These are phyloP conservation scores for Labia minor DNA, from an alignment of 2,888 invertebrate genomes.

Conservation along the genomic window DNA sequence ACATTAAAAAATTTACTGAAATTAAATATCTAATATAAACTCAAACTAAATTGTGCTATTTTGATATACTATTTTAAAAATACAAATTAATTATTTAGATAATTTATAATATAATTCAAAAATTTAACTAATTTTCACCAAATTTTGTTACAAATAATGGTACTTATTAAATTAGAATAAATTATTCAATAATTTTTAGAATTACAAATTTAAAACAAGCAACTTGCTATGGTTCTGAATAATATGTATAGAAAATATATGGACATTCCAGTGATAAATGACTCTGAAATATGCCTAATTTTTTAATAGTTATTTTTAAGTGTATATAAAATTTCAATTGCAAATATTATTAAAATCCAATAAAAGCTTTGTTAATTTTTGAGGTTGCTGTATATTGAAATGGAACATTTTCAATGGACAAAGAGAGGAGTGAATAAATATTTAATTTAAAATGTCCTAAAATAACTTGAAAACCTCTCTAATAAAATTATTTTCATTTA, in stretches of 20 bases:
- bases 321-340: background rate
- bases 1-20: too few relatives aligned
- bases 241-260: background rate
- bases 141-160: too few relatives aligned
- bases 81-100: too few relatives aligned
- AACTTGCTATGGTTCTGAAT: slow-evolving; percentile 5
- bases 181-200: too few relatives aligned
- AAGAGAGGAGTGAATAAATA: background rate
- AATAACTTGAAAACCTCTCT: background rate
- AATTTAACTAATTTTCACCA: too few relatives aligned
- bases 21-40: too few relatives aligned
- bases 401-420: background rate
- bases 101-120: too few relatives aligned
- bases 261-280: background rate
- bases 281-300: background rate
- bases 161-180: too few relatives aligned
- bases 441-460: background rate
- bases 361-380: slow-evolving; percentile 1
- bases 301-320: slow-evolving; percentile 13
- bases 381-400: background rate
- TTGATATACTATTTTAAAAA: too few relatives aligned
- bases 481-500: background rate
- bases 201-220: too few relatives aligned
- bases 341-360: background rate
- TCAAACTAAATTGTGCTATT: too few relatives aligned